Evolutionary conservation across 92 coral and sea anemone genomes (phyloP).

Genomic region (Actinernus sp.): DNA sequence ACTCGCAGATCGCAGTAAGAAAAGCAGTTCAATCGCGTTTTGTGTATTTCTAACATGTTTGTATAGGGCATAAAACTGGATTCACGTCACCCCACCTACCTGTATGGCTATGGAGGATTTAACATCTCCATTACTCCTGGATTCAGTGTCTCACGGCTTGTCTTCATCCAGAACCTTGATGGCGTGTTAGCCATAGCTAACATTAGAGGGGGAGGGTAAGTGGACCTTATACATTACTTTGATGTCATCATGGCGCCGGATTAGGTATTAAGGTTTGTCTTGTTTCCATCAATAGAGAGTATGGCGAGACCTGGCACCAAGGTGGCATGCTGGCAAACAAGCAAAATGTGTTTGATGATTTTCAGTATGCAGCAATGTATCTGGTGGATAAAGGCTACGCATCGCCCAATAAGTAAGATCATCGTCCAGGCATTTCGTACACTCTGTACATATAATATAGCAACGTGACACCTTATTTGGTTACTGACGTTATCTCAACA

Average conservation of each 20-base stretch:
- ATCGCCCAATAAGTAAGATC: conserved; percentile 71
- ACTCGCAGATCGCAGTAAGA: too few species aligned
- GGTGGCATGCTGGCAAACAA: conserved; percentile 90
- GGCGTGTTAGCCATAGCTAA: conserved; percentile 94
- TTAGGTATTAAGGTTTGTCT: too few species aligned
- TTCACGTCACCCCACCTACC: conserved; percentile 83
- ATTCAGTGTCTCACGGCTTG: conserved; percentile 93
- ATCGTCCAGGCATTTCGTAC: too few species aligned
- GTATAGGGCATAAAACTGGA: conserved; percentile 79
- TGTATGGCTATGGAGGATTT: conserved; percentile 98
- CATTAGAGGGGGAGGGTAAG: conserved; percentile 99
- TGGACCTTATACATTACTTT: too few species aligned
- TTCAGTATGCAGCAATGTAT: conserved; percentile 90
- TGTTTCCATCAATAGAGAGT: conserved; percentile 62
- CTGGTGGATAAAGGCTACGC: conserved; percentile 81
- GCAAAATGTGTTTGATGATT: conserved; percentile 98
- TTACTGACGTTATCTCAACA: conserved; percentile 6
- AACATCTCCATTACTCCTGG: conserved; percentile 92
- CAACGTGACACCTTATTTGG: too few species aligned
- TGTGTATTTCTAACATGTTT: too few species aligned
- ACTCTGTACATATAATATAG: too few species aligned
- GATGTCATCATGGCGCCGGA: too few species aligned
- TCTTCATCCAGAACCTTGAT: conserved; percentile 88
- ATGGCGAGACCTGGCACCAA: conserved; percentile 99
- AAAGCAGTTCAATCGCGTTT: too few species aligned